These are phyloP conservation scores for Phylloscopus whistleri DNA, from an alignment of 2,113 vertebrate genomes.

Conservation along the genomic window DNA sequence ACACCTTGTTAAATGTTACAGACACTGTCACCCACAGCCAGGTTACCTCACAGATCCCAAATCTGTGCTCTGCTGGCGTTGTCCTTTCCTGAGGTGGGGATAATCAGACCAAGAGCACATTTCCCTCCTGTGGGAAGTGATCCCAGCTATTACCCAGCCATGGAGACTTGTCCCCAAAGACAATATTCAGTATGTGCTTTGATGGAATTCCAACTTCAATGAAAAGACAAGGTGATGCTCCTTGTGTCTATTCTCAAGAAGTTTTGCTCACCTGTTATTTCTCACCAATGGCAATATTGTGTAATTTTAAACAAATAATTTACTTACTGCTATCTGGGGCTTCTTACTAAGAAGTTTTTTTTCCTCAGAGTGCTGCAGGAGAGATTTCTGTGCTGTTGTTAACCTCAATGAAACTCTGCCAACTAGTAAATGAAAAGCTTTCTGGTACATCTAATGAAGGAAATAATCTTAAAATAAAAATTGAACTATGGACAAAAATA, in stretches of 20 bases:
- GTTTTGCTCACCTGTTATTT: neutral
- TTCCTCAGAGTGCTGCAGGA: neutral
- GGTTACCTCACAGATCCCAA: rapidly evolving
- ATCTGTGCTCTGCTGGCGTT: rapidly evolving
- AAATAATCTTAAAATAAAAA: neutral
- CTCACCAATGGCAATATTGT: neutral
- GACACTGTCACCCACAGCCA: neutral
- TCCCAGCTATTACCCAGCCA: neutral
- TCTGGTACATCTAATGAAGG: neutral
- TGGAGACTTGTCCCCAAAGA: neutral
- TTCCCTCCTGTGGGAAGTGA: neutral
- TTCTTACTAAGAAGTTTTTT: neutral
- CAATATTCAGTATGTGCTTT: neutral
- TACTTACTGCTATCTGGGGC: neutral
- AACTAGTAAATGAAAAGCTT: neutral
- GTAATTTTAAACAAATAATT: neutral
- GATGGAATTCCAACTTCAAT: neutral
- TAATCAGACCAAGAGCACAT: neutral
- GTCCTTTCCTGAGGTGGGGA: neutral
- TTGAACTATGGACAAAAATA: neutral
- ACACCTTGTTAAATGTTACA: neutral
- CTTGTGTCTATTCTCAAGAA: neutral
- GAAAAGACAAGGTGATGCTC: neutral
- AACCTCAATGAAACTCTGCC: neutral
- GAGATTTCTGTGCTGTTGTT: neutral